Evolutionary conservation across 2,888 invertebrate genomes (phyloP), one percentile per base, ranked within the genome.

Genomic region (Pristionchus exspectatus): DNA sequence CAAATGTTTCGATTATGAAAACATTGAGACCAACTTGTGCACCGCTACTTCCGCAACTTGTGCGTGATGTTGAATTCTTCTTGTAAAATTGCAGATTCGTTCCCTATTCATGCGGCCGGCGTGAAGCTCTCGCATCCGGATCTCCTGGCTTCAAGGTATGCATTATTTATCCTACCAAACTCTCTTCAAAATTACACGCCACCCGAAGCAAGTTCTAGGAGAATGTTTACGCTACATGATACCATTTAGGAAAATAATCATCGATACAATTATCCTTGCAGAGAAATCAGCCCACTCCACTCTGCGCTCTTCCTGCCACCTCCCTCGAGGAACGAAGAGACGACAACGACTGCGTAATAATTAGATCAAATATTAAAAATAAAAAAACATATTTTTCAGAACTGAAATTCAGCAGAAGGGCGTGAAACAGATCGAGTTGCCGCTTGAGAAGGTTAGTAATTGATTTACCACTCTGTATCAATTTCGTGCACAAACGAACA

Each of bases 401-500:
- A 14, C 66, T 30, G 59, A 27, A 83, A 50, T 14, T 16, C 14
- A 12, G 4, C 18, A 63, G 38, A 89, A 83, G 12, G 59, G 63
- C 7, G 54, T 54, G 38, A 89, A 89, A 50, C 30, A 69, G 59
- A 89, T 89, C 38, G 89, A 89, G 50, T 27, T 89, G 63, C 89
- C 89, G 14, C 89, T 33, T 16, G 89, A 89, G 66, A 89, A 89
- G 81, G 89, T 89, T 21, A 27, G n/a, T 14, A 50, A 7, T 27
- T 38, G 38, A 38, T 38, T 38, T 2, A 38, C 38, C 5, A 38
- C 2, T 38, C 2, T 38, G 38, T 38, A 38, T 5, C 2, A 38
- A 38, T 38, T 38, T 5, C 38, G 38, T 38, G 38, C 38, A 38
- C 5, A 5, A 38, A 38, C 38, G 2, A 38, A 38, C 38, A 38